These are phyloP conservation scores for Thera britannica DNA, from an alignment of 2,888 invertebrate genomes.

Conservation along the genomic window DNA sequence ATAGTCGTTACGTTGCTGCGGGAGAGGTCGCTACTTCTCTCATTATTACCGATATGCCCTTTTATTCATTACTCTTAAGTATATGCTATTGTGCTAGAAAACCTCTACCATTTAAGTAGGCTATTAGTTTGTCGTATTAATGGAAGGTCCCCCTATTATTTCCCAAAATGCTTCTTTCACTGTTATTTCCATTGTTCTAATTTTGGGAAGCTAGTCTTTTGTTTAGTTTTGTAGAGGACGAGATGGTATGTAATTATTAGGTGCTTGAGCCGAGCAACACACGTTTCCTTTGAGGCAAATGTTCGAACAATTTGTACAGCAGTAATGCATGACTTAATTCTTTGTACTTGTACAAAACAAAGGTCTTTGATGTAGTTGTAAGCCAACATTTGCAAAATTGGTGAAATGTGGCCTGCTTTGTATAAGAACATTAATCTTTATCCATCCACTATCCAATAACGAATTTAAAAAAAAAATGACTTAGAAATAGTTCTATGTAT, in stretches of 20 bases:
- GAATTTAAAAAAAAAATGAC: too few species aligned
- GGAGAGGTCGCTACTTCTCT: slow-evolving; percentile 63
- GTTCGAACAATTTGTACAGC: slow-evolving; percentile 21
- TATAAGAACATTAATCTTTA: too few species aligned
- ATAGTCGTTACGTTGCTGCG: slow-evolving; percentile 66
- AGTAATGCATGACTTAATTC: slow-evolving; percentile 16
- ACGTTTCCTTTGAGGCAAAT: slow-evolving; percentile 27
- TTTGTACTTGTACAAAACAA: slow-evolving; percentile 11
- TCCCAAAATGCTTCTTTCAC: slow-evolving; percentile 39
- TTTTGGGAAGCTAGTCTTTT: slow-evolving; percentile 41
- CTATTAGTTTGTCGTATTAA: slow-evolving; percentile 62
- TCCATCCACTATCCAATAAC: too few species aligned
- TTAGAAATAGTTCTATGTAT: too few species aligned
- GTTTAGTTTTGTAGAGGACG: slow-evolving; percentile 41
- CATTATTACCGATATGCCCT: slow-evolving; percentile 68
- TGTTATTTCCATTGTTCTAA: slow-evolving; percentile 47
- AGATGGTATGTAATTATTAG: slow-evolving; percentile 38
- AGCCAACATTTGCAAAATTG: background rate
- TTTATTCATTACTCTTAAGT: slow-evolving; percentile 75
- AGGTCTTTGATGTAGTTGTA: slow-evolving; percentile 7
- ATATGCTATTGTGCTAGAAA: slow-evolving; percentile 66
- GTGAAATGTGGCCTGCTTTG: too few species aligned
- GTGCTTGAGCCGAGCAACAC: slow-evolving; percentile 25
- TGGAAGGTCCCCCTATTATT: slow-evolving; percentile 47
- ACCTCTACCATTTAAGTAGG: slow-evolving; percentile 62